Evolutionary conservation across 2,797 vertebrate genomes (phyloP), one percentile per base, ranked within the genome.

Genomic region (Arremon brunneinucha): DNA sequence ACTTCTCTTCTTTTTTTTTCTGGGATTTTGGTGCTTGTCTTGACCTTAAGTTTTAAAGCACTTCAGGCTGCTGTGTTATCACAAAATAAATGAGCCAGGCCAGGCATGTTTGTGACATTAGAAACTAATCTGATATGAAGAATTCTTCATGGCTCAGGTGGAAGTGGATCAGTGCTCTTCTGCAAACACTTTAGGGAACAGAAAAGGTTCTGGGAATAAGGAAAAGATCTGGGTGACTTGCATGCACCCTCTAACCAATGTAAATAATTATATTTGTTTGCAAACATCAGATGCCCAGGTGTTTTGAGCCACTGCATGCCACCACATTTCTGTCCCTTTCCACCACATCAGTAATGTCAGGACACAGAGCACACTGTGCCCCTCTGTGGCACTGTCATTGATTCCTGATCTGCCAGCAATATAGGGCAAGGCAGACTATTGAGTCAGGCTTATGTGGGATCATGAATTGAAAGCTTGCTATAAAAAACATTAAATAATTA

Each of bases 381-480:
- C 11, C 39, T 24, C 55, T 63, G 59, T 4, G 47, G 72, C 46
- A 14, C 3, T 34, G 28, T 2, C 23, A 90, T 7, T 44, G 89
- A 92, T 43, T 72, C 57, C 65, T 74, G 65, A 75, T 75, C 72
- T 88, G 62, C 68, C n/a, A 67, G 62, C 43, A 93, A n/a, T 30
- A 56, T 3, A 72, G 50, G 59, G 35, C 90, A 90, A 72, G 2
- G 24, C 70, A 92, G 81, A 39, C 49, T 69, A 14, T 8, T n/a
- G 46, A 89, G 67, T 46, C 19, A 30, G 83, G 27, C 20, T 90
- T 95, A 71, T 0, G 2, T 37, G 34, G 62, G 72, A 90, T 79
- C 67, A 49, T 37, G 77, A 86, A 79, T n/a, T 77, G 76, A 90
- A 96, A 94, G 86, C 50, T 71, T 88, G 28, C 59, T 91, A 52